A percentile compares a stretch with the other conserved stretches of the same genome.
Conservation (phyloP, 2,113 vertebrate genomes). For the Cyprinodon variegatus region DNA sequence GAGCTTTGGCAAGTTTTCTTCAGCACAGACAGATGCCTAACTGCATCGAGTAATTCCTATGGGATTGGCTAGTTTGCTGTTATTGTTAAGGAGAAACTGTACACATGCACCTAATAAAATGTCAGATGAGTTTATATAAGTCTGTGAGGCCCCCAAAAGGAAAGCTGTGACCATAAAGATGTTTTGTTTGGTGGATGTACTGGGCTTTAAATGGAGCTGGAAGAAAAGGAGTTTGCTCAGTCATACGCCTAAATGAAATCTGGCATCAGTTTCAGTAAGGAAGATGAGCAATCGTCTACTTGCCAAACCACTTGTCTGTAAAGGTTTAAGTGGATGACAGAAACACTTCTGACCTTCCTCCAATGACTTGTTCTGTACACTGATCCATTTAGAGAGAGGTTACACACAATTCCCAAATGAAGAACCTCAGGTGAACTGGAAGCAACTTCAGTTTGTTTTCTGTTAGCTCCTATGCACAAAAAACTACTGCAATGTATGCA, state of each 20-base stretch:
- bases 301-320: constrained; percentile 29
- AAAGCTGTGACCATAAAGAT: constrained; percentile 32
- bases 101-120: constrained; percentile 4
- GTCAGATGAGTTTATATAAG: constrained; percentile 32
- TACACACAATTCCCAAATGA: constrained; percentile 46
- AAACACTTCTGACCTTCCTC: constrained; percentile 68
- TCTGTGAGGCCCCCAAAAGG: constrained; percentile 28
- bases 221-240: constrained; percentile 34
- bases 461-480: constrained; percentile 62
- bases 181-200: constrained; percentile 34
- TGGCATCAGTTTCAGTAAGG: constrained; percentile 45
- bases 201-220: constrained; percentile 59
- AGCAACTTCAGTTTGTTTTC: constrained; percentile 59
- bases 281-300: constrained; percentile 40
- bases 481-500: constrained; percentile 55
- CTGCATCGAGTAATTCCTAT: not conserved
- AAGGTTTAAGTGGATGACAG: constrained; percentile 34
- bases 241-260: constrained; percentile 50
- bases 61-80: not conserved
- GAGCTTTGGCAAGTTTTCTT: too few species aligned
- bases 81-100: not conserved
- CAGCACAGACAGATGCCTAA: too few species aligned
- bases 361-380: constrained; percentile 62
- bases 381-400: constrained; percentile 67
- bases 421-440: constrained; percentile 59